Base-by-base conservation (phyloP, 2,113 vertebrate genomes). In the Macroglossus sobrinus region DNA sequence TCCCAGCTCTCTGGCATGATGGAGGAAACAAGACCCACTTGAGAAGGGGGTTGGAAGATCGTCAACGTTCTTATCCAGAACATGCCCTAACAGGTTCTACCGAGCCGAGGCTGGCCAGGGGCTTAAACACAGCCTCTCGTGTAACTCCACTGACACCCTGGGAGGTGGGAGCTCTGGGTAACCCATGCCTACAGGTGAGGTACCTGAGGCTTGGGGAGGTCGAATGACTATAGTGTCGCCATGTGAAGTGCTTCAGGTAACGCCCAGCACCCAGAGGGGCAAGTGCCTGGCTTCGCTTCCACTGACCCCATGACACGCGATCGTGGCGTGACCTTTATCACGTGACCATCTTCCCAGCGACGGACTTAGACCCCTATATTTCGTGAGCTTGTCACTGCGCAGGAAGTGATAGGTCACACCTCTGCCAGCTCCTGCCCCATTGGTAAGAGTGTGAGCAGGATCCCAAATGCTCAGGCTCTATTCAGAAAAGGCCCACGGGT, bases 51-150 rank as follows among this genome's bases (percentile, higher is more conserved):
- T 5, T 30, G n/a, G 61, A 66, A 79, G 59, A 43, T 7, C 57
- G 13, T 10, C 2, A 2, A 28, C 5, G 3, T 63, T 4, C 24
- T 28, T 26, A 40, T 19, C 18, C 43, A 16, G 59, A 47, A 35
- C 24, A 50, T 13, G 5, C 0, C 16, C 15, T 7, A 7, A 26
- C 47, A 79, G 59, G 43, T 13, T 14, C 7, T 6, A 2, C 53
- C 0, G 69, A 21, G 13, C 18, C 8, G 43, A 30, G 45, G 57
- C 75, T 50, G 80, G 26, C 88, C 16, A 7, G 38, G 33, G 5
- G 38, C 50, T 47, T 24, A 4, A 2, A 15, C 7, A 1, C 0
- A 53, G 35, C 0, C 1, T 33, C 30, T 33, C 40, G 15, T 16
- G 21, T 38, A n/a, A 24, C 4, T 4, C 38, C 38, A 12, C n/a